These are phyloP conservation scores for Petrosia ficiformis DNA, from an alignment of 37 sponge, comb jelly and placozoan species.

Conservation along the genomic window DNA sequence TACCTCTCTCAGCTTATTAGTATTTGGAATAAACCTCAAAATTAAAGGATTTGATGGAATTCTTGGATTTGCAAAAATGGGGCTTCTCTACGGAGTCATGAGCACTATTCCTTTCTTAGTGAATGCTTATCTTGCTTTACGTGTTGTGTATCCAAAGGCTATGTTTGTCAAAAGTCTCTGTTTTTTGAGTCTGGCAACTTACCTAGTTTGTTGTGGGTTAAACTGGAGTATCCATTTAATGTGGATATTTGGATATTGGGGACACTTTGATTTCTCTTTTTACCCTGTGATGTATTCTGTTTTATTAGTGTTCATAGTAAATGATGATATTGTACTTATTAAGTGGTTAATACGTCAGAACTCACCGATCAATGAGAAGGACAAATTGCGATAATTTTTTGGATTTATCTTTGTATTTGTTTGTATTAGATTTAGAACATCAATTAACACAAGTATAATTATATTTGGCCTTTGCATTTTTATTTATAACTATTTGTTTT, in stretches of 20 bases:
- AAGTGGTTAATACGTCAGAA: constrained; percentile 47
- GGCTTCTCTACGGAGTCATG: constrained; percentile 60
- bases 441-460: no score
- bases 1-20: constrained; percentile 16
- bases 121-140: constrained; percentile 76
- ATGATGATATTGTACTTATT: constrained; percentile 70
- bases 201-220: constrained; percentile 54
- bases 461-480: no score
- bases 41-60: constrained; percentile 51
- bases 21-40: constrained; percentile 28
- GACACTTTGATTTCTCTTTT: constrained; percentile 21
- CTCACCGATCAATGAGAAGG: constrained; percentile 38
- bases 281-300: constrained; percentile 21
- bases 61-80: constrained; percentile 72
- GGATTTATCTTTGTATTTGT: no score
- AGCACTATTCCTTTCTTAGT: constrained; percentile 71
- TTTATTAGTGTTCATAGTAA: constrained; percentile 20
- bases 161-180: constrained; percentile 16
- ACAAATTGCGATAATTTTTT: no score
- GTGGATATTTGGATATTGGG: constrained; percentile 37
- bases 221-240: constrained; percentile 72
- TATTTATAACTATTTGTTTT: no score
- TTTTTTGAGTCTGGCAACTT: constrained; percentile 45
- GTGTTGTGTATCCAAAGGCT: constrained; percentile 77
- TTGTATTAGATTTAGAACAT: no score